A percentile compares a stretch with the other conserved stretches of the same genome.
These are phyloP conservation scores for Luperina nickerlii DNA, from an alignment of 2,888 invertebrate genomes.

Conservation along the genomic window DNA sequence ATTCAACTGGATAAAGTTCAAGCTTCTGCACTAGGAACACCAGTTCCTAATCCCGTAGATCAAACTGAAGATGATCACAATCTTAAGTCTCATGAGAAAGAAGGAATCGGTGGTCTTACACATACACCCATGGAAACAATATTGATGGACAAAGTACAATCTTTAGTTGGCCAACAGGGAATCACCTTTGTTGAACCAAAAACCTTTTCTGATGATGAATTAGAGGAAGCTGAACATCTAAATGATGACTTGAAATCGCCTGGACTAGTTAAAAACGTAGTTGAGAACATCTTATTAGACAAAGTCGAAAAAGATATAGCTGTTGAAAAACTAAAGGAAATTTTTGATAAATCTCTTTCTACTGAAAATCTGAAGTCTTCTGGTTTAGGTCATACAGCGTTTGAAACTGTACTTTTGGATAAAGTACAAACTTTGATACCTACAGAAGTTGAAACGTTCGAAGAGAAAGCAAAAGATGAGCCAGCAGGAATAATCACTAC, in stretches of 20 bases:
- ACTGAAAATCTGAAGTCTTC: conserved; percentile 49
- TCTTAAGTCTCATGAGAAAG: conserved; percentile 18
- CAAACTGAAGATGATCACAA: conserved; percentile 17
- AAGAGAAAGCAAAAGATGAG: not conserved
- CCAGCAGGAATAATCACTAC: conserved; percentile 28
- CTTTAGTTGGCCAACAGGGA: conserved; percentile 53
- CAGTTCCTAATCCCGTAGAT: conserved; percentile 28
- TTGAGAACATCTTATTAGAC: conserved; percentile 88
- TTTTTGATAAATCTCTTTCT: conserved; percentile 33
- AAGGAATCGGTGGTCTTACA: conserved; percentile 36
- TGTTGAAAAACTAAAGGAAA: conserved; percentile 42
- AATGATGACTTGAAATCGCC: conserved; percentile 64
- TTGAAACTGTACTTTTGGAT: conserved; percentile 87
- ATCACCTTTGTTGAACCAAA: conserved; percentile 62
- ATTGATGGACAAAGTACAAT: conserved; percentile 60
- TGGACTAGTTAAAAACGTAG: conserved; percentile 83
- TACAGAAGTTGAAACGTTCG: not conserved
- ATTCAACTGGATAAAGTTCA: conserved; percentile 51
- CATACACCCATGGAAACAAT: conserved; percentile 56
- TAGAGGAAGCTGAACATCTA: conserved; percentile 36
- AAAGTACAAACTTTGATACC: conserved; percentile 79
- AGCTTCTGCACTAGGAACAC: conserved; percentile 37
- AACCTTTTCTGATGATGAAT: conserved; percentile 54
- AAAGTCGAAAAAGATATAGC: conserved; percentile 69
- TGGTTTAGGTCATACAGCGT: conserved; percentile 83